A percentile compares a stretch with the other conserved stretches of the same genome.
These are phyloP conservation scores for Augiades crinisus DNA, from an alignment of 2,888 invertebrate species.

Conservation along the genomic window DNA sequence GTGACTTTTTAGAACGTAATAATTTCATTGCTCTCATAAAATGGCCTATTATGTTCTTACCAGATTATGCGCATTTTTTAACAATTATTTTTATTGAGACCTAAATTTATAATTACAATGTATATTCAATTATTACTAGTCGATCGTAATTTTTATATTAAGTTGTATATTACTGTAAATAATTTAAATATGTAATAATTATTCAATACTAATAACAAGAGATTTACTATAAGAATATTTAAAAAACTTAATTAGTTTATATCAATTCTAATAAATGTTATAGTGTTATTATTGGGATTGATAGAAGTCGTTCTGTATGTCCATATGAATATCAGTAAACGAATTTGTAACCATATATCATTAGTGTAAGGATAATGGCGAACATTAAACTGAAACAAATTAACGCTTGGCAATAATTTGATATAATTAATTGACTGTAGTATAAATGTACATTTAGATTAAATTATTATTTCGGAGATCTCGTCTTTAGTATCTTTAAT, in stretches of 20 bases:
- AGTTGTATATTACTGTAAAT: slow-evolving; percentile 53
- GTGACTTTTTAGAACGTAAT: slow-evolving; percentile 3
- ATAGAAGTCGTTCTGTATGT: slow-evolving; percentile 69
- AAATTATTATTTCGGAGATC: slow-evolving; percentile 6
- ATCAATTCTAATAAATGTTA: slow-evolving; percentile 57
- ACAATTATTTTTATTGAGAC: slow-evolving; percentile 12
- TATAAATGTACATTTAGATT: slow-evolving; percentile 34
- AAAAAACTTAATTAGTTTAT: slow-evolving; percentile 40
- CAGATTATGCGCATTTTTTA: slow-evolving; percentile 2
- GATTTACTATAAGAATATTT: slow-evolving; percentile 39
- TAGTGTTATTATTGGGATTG: slow-evolving; percentile 69
- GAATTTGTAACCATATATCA: slow-evolving; percentile 78
- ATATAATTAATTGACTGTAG: slow-evolving; percentile 42
- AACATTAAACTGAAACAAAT: slow-evolving; percentile 49
- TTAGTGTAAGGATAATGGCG: slow-evolving; percentile 63
- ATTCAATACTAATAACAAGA: slow-evolving; percentile 34
- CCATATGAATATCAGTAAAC: slow-evolving; percentile 75
- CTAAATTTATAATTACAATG: slow-evolving; percentile 37
- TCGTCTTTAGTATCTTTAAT: slow-evolving; percentile 20
- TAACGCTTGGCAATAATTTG: slow-evolving; percentile 78
- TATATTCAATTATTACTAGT: slow-evolving; percentile 63
- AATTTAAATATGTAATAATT: slow-evolving; percentile 53
- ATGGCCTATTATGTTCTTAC: slow-evolving; percentile 25
- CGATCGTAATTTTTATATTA: slow-evolving; percentile 48
- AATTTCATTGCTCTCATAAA: not conserved